Conservation (phyloP, 2,797 vertebrate species). For the Gambusia yucatana region DNA sequence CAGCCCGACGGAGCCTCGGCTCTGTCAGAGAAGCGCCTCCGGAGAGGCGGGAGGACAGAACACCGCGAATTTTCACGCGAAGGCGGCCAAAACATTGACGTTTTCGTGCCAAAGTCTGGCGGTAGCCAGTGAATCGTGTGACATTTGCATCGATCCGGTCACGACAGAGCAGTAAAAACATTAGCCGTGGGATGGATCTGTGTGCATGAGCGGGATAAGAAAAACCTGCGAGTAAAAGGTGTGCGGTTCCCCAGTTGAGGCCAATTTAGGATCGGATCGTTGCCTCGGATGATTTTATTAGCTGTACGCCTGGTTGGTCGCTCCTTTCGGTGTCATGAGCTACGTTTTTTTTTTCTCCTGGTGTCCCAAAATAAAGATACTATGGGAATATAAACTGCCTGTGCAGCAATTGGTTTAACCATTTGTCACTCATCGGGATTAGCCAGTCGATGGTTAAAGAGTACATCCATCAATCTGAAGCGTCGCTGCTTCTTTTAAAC, state of each 20-base stretch:
- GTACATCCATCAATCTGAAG: constrained; percentile 73
- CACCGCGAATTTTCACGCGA: constrained; percentile 47
- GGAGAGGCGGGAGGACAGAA: constrained; percentile 20
- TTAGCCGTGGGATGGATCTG: constrained; percentile 33
- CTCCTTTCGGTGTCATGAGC: constrained; percentile 59
- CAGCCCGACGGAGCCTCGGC: constrained; percentile 22
- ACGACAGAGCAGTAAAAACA: constrained; percentile 66
- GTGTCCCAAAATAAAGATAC: constrained; percentile 76
- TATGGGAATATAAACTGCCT: constrained; percentile 72
- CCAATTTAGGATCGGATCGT: constrained; percentile 50
- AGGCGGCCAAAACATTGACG: constrained; percentile 64
- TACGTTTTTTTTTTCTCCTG: constrained; percentile 28
- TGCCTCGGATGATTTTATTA: constrained; percentile 61
- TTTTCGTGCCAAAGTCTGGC: constrained; percentile 46
- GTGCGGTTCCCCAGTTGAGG: constrained; percentile 43
- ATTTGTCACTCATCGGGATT: constrained; percentile 75
- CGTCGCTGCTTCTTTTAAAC: constrained; percentile 50
- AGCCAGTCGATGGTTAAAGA: constrained; percentile 76
- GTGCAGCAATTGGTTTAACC: constrained; percentile 75
- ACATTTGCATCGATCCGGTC: constrained; percentile 77
- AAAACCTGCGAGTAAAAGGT: constrained; percentile 28
- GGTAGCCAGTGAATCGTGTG: constrained; percentile 56
- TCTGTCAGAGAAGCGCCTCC: constrained; percentile 24
- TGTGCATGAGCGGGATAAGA: constrained; percentile 4
- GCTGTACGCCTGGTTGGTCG: constrained; percentile 62